Conservation (phyloP, 2,113 vertebrate species). For the Dunckerocampus dactyliophorus region DNA sequence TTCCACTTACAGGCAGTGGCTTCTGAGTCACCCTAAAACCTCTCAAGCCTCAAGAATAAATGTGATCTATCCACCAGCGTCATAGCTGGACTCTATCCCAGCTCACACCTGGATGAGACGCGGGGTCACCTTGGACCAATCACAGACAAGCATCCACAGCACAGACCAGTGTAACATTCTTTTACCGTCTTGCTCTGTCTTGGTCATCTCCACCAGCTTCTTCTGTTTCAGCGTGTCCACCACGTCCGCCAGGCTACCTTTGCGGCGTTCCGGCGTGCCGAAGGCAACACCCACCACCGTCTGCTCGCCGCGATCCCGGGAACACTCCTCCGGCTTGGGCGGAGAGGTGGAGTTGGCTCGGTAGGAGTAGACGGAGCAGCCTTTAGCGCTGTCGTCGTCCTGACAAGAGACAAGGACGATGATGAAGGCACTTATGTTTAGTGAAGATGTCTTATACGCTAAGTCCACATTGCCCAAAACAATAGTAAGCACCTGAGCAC, state of each 20-base stretch:
- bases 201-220: constrained; percentile 95
- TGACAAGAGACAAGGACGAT: constrained; percentile 51
- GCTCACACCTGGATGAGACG: too few relatives aligned
- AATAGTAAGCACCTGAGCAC: too few relatives aligned
- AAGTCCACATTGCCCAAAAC: too few relatives aligned
- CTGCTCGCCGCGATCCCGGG: constrained; percentile 81
- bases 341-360: constrained; percentile 95
- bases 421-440: neutral
- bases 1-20: too few relatives aligned
- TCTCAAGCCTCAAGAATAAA: too few relatives aligned
- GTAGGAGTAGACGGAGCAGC: constrained; percentile 89
- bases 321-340: constrained; percentile 87
- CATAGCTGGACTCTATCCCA: too few relatives aligned
- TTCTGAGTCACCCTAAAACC: too few relatives aligned
- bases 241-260: constrained; percentile 94
- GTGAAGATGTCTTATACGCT: too few relatives aligned
- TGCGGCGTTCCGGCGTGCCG: constrained; percentile 91
- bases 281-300: constrained; percentile 81
- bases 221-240: constrained; percentile 97
- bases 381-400: constrained; percentile 89
- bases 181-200: constrained; percentile 91
- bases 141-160: neutral
- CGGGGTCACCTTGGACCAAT: too few relatives aligned
- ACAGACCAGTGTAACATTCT: neutral
- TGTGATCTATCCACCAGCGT: too few relatives aligned